Evolutionary conservation across 2,113 vertebrate species (phyloP), one percentile per base, ranked within the genome.

Genomic region (Zapus hudsonius): DNA sequence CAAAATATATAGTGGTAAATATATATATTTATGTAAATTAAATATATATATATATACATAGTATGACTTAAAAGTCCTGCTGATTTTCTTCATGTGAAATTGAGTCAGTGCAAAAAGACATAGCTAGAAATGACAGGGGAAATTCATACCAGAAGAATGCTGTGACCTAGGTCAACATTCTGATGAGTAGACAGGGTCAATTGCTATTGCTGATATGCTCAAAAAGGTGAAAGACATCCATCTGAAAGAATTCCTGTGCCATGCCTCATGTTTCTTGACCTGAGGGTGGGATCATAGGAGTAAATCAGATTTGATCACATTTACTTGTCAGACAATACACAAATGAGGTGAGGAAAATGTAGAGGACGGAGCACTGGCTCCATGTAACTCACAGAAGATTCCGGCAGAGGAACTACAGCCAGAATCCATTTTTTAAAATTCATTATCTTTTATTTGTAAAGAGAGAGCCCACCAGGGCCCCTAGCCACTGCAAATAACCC

Each of bases 281-380:
- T 33, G 2, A 25, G 0, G 10, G 2, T 20, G 1, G 7, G 5
- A 5, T 52, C 16, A 69, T 20, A 11, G 13, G 11, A 22, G 13
- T 7, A 29, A 19, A 25, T 74, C 59, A 87, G 19, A 27, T 1
- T 76, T 22, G 19, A 80, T 19, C 8, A 9, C 0, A 3, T 19
- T 8, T 40, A 52, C n/a, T 40, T 3, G n/a, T 22, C 29, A 64
- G 4, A 12, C 52, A 52, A 52, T 15, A 52, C 52, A 52, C 52
- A 52, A 52, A 52, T 52, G 52, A 52, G 52, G 52, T 15, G 52
- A 52, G 52, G 12, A 52, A 52, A 52, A 10, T 10, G 52, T 52
- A 52, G 52, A 52, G 16, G 52, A 52, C 52, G 2, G 52, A 52
- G 7, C 52, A 15, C 52, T 52, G 52, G 52, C 7, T 52, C 52